phyloP scores from a whole-genome alignment of 1,140 invertebrate genomes.

The Drosophila novamexicana region DNA sequence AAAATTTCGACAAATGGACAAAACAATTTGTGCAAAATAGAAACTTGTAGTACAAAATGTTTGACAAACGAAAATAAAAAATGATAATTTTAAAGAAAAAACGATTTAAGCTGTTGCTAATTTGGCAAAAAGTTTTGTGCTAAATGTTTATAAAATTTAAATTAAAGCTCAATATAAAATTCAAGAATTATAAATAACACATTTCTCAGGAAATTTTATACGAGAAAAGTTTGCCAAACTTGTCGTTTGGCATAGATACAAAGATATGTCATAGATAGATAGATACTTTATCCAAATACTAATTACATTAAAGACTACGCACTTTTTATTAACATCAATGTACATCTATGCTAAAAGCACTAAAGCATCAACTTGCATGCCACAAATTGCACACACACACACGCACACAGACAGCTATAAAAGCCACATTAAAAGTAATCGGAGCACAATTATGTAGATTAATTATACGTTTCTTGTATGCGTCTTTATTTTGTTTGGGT shows the following conservation, averaged over 20 bases:
- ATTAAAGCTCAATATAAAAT: no score
- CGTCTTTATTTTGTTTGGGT: not conserved
- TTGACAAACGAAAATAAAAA: no score
- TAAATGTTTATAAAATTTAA: no score
- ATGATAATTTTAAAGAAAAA: no score
- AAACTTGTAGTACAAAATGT: no score
- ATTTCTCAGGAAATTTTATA: no score
- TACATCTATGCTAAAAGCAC: conserved; percentile 9
- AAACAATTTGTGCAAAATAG: not conserved
- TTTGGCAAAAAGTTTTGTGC: no score
- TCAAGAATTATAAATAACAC: no score
- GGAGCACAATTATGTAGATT: conserved; percentile 27
- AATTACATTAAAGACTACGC: not conserved
- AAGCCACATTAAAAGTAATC: conserved; percentile 37
- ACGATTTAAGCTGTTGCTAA: no score
- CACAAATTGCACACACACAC: conserved; percentile 33
- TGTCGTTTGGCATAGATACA: not conserved
- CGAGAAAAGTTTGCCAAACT: no score
- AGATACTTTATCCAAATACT: not conserved
- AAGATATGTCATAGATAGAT: no score
- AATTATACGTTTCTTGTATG: conserved; percentile 19
- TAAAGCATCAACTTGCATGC: conserved; percentile 6
- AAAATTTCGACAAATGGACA: not conserved
- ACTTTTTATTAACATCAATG: not conserved
- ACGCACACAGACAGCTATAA: conserved; percentile 1